Evolutionary conservation across 2,888 invertebrate species (phyloP).

Genomic region (Aleiodes leptofemur): DNA sequence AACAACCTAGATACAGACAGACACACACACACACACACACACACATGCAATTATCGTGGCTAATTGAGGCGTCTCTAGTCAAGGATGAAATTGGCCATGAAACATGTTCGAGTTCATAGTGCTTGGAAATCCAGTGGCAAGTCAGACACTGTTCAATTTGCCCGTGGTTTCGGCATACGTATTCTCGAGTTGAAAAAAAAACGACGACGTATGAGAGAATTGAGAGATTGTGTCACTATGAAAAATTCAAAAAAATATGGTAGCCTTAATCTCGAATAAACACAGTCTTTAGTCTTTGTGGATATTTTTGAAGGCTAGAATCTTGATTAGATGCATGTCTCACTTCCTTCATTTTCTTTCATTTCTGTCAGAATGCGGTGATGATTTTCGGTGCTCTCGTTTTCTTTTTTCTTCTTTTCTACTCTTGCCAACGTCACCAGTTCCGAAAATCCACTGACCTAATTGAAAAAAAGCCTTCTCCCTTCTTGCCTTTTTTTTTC

Average conservation of each 20-base stretch:
- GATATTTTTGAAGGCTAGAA: too few species aligned
- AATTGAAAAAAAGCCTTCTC: slow-evolving; percentile 49
- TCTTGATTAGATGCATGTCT: background rate
- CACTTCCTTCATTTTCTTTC: background rate
- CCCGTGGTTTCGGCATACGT: slow-evolving; percentile 35
- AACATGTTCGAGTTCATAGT: slow-evolving; percentile 52
- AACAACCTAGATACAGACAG: too few species aligned
- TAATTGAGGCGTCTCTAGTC: slow-evolving; percentile 60
- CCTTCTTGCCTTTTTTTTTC: background rate
- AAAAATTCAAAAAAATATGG: background rate
- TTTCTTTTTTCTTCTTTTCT: background rate
- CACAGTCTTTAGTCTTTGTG: background rate
- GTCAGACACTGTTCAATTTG: slow-evolving; percentile 53
- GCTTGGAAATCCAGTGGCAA: slow-evolving; percentile 38
- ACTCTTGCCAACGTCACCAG: slow-evolving; percentile 27
- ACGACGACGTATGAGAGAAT: background rate
- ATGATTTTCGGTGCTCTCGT: background rate
- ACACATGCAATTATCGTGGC: slow-evolving; percentile 53
- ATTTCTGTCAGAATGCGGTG: background rate
- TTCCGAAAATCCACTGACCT: slow-evolving; percentile 53
- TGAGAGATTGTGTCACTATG: background rate
- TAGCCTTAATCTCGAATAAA: slow-evolving; percentile 48
- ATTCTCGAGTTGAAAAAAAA: slow-evolving; percentile 18
- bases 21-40: background rate
- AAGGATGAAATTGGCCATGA: slow-evolving; percentile 61